These are phyloP conservation scores for Rhodeus uyekii DNA, from an alignment of 2,797 vertebrate species.

Conservation along the genomic window DNA sequence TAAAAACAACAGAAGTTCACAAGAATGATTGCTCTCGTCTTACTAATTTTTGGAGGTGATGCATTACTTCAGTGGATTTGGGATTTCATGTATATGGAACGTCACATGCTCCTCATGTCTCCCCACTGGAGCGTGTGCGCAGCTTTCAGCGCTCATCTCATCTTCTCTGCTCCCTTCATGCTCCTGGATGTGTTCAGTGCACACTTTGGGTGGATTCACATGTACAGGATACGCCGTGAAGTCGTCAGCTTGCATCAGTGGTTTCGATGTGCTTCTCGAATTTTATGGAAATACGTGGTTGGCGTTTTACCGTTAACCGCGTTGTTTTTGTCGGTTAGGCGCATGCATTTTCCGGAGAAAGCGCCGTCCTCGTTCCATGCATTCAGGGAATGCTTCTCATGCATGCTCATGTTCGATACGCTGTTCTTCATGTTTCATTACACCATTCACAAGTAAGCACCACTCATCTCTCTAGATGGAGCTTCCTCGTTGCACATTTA, in stretches of 20 bases:
- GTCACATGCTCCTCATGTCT: slow-evolving; percentile 57
- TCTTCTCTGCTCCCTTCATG: slow-evolving; percentile 71
- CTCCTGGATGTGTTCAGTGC: slow-evolving; percentile 65
- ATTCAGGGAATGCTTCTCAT: slow-evolving; percentile 63
- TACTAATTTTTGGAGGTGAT: not conserved
- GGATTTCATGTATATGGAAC: slow-evolving; percentile 57
- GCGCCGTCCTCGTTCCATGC: slow-evolving; percentile 68
- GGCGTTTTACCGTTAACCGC: slow-evolving; percentile 65
- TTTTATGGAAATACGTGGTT: slow-evolving; percentile 62
- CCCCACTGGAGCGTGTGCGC: slow-evolving; percentile 60
- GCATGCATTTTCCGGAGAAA: slow-evolving; percentile 43
- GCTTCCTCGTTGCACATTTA: not conserved
- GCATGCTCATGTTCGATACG: slow-evolving; percentile 74
- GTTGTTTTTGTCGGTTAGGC: slow-evolving; percentile 56
- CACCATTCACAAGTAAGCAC: slow-evolving; percentile 72
- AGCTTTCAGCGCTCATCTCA: slow-evolving; percentile 68
- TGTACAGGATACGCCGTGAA: slow-evolving; percentile 64
- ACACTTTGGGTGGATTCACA: slow-evolving; percentile 52
- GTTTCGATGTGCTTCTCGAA: slow-evolving; percentile 62
- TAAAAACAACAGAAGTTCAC: not conserved
- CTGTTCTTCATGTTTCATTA: slow-evolving; percentile 73
- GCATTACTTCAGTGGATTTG: slow-evolving; percentile 55
- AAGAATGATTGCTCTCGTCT: slow-evolving; percentile 3
- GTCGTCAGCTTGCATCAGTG: slow-evolving; percentile 54
- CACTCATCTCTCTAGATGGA: not conserved